These are phyloP conservation scores for Chascanopsetta lugubris DNA, from an alignment of 2,113 vertebrate species.

Conservation along the genomic window DNA sequence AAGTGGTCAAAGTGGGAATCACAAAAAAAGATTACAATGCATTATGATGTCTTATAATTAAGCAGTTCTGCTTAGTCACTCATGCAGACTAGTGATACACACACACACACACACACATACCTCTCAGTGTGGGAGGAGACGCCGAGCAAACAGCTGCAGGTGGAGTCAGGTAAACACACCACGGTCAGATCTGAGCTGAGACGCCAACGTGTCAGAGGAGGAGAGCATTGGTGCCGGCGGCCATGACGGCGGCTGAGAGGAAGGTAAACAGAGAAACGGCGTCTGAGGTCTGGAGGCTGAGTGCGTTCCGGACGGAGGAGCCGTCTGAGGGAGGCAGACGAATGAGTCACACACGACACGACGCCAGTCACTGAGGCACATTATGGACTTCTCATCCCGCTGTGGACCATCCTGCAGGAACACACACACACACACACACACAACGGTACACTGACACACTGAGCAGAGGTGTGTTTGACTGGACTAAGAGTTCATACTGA, in stretches of 20 bases:
- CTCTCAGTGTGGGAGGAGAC: conserved; percentile 14
- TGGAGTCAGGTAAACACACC: conserved; percentile 48
- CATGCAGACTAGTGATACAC: neutral
- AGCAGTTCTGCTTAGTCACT: neutral
- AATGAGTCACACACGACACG: too few species aligned
- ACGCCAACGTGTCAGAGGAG: conserved; percentile 27
- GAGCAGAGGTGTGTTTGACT: too few species aligned
- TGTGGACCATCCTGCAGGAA: too few species aligned
- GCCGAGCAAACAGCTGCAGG: conserved; percentile 44
- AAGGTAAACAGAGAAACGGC: conserved; percentile 22
- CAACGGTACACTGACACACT: too few species aligned
- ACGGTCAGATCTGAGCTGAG: conserved; percentile 40
- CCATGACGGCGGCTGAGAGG: neutral
- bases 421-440: too few species aligned
- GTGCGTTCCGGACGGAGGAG: too few species aligned
- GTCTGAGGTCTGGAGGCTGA: too few species aligned
- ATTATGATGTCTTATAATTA: neutral
- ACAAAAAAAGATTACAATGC: neutral
- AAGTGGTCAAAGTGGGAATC: conserved; percentile 35
- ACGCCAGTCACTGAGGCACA: too few species aligned
- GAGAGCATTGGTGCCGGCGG: conserved; percentile 36
- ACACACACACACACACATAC: too few species aligned
- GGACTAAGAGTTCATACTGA: too few species aligned
- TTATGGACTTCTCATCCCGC: too few species aligned
- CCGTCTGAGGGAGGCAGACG: too few species aligned